Evolutionary conservation across 2,113 vertebrate species (phyloP), one percentile per base, ranked within the genome.

Genomic region (Lycaon pictus): DNA sequence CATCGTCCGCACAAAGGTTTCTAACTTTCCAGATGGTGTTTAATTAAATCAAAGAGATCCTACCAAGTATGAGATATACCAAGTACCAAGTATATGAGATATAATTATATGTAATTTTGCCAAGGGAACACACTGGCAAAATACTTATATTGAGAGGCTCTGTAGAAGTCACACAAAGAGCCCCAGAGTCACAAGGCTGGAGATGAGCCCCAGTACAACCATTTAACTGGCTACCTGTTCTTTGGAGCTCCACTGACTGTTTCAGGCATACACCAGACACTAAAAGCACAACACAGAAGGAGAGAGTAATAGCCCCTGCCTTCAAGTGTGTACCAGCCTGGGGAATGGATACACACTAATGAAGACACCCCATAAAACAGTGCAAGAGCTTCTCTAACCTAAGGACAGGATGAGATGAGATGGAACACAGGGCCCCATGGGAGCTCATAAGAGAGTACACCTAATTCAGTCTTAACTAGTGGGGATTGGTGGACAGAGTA

Each of bases 41-140:
- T 83, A 80, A 62, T 69, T 92, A 93, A 91, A 43, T 35, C 55
- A 92, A 95, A 53, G 32, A 87, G 89, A 90, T 19, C 11, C 19
- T 71, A 87, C 35, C 23, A 95, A 5, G 13, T 37, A 74, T 25
- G 51, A 85, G 55, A 77, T 51, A 60, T 11, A 63, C 43, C 43
- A 43, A 43, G 43, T 43, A 43, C 43, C 43, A 43, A 43, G 43
- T 43, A 43, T 37, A 74, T 25, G 51, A 85, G 55, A 77, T 51
- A 60, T 11, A 63, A 27, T 63, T 71, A 29, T 25, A 55, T 2
- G 5, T 32, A 84, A 82, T 81, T 90, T 37, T 74, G 37, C 51
- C 16, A 7, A 92, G 11, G 62, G 43, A 74, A 93, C 2, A 67
- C 25, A n/a, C 11, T 67, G 15, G 29, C 19, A 72, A 76, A 43